Conservation (phyloP, 2,888 invertebrate species). For the Rhagonycha fulva region DNA sequence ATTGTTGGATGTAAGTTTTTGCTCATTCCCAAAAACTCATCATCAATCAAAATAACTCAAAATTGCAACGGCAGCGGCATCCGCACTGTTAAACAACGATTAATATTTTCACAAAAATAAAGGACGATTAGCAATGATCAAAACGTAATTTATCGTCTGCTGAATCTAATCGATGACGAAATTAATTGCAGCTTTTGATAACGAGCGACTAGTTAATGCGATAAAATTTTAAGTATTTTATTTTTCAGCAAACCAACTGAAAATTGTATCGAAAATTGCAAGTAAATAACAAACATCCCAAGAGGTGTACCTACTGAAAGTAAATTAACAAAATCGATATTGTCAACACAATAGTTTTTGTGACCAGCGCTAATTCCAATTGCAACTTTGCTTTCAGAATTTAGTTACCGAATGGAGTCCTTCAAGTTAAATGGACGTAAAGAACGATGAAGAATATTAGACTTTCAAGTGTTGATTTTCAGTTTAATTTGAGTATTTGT, state of each 20-base stretch:
- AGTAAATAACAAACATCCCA: constrained; percentile 8
- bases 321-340: constrained; percentile 29
- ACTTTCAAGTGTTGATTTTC: constrained; percentile 39
- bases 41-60: background rate
- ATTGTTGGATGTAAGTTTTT: background rate
- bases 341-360: constrained; percentile 19
- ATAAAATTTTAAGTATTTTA: background rate
- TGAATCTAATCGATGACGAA: background rate
- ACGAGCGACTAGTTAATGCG: background rate
- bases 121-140: background rate
- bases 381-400: constrained; percentile 19
- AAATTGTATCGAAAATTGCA: background rate
- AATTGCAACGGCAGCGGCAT: background rate
- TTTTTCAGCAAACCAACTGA: background rate
- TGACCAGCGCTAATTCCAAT: constrained; percentile 28
- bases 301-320: constrained; percentile 12
- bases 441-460: constrained; percentile 29
- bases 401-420: background rate
- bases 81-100: background rate
- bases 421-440: constrained; percentile 6
- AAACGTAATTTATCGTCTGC: background rate
- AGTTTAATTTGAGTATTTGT: constrained; percentile 48
- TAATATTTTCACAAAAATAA: background rate
- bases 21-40: background rate
- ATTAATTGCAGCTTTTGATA: background rate